Evolutionary conservation across 2,888 invertebrate genomes (phyloP), one percentile per base, ranked within the genome.

Genomic region (Melikaiella ostensackeni): DNA sequence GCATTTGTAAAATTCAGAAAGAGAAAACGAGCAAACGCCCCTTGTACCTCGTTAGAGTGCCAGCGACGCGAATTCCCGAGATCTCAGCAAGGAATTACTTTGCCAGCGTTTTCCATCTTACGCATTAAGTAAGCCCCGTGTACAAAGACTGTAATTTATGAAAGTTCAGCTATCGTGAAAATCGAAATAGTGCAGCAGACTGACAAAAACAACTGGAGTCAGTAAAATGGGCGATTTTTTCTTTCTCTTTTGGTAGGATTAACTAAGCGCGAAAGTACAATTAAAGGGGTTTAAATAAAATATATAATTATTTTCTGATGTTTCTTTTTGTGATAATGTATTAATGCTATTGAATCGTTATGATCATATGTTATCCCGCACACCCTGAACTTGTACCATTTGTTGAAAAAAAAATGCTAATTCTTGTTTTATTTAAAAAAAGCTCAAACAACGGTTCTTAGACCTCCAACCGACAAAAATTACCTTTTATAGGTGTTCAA

Each of bases 1-100:
- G 74, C 27, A 59, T 74, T 74, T 59, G 74, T 74, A 59, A 74
- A 74, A 74, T 74, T 74, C 74, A 59, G 42, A 74, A 59, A 74
- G 74, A 42, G 59, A 74, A 61, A 74, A 61, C 24, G 74, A 24
- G 74, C 35, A 74, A 59, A 57, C n/a, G 59, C 4, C 33, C 57
- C 57, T 33, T n/a, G 35, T 38, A 38, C 59, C 74, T 74, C 74
- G 74, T 74, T 74, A 59, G 74, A 57, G 57, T 27, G 35, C 30
- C 24, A 70, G 50, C 19, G n/a, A 70, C 70, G 50, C 50, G 13
- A 30, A 50, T 50, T 46, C 66, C 46, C 46, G 30, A 33, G 33
- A 33, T 35, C 59, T 21, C 27, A 21, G 59, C 59, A 59, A 63
- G 35, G 33, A 63, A 63, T 63, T 63, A 63, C 13, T 70, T 70